Conservation (phyloP, 2,113 vertebrate genomes). For the Aegotheles bennettii region DNA sequence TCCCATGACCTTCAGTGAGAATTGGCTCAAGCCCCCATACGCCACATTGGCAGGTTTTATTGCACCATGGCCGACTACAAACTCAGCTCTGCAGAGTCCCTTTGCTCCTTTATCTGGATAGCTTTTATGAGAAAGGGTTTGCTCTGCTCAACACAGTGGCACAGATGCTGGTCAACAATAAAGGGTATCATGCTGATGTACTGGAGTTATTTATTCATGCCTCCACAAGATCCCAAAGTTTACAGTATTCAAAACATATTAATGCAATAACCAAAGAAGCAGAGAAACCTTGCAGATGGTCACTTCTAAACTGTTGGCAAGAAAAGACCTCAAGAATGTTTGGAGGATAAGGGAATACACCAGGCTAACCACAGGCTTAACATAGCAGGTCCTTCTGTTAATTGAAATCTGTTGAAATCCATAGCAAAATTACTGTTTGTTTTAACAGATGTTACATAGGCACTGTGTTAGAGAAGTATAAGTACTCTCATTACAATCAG, state of each 20-base stretch:
- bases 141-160: neutral
- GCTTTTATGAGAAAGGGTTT: neutral
- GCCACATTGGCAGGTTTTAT: neutral
- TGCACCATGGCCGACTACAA: rapidly evolving
- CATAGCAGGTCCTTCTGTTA: neutral
- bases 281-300: neutral
- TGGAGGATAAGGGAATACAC: neutral
- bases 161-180: rapidly evolving
- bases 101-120: neutral
- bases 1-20: neutral
- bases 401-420: neutral
- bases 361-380: neutral
- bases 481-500: neutral
- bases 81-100: rapidly evolving
- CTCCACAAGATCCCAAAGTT: neutral
- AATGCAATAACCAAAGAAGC: neutral
- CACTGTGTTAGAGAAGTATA: neutral
- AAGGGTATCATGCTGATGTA: neutral
- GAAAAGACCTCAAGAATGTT: neutral
- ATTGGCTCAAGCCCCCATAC: neutral
- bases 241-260: neutral
- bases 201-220: neutral
- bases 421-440: neutral
- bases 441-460: neutral
- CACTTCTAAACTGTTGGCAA: neutral